A percentile compares a stretch with the other conserved stretches of the same genome.
Conservation (phyloP, 1,140 invertebrate genomes). For the Frieseomelitta varia region DNA sequence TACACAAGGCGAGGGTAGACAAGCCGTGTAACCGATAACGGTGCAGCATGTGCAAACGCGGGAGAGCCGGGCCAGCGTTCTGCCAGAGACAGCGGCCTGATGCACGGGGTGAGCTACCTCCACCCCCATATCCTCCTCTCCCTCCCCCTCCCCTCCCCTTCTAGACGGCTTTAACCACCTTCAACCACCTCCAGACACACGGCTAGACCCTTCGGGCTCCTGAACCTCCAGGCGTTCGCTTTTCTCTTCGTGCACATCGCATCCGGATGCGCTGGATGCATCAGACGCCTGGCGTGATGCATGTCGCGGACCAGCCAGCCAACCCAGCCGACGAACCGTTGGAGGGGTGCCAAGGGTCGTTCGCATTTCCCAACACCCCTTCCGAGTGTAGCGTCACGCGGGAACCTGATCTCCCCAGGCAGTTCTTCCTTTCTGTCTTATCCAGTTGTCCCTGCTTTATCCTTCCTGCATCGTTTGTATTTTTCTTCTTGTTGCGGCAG, state of each 20-base stretch:
- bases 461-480: not conserved
- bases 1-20: conserved; percentile 14
- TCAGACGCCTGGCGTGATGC: conserved; percentile 71
- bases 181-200: conserved; percentile 14
- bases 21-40: conserved; percentile 61
- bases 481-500: not conserved
- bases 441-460: not conserved
- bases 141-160: conserved; percentile 42
- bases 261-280: conserved; percentile 70
- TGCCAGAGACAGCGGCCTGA: conserved; percentile 68
- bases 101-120: conserved; percentile 56
- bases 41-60: conserved; percentile 42
- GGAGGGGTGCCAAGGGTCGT: conserved; percentile 68
- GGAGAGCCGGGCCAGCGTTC: conserved; percentile 43
- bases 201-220: not conserved
- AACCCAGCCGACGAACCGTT: conserved; percentile 34
- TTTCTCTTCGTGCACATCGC: conserved; percentile 48
- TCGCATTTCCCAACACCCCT: conserved; percentile 60
- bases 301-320: conserved; percentile 57
- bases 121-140: no score
- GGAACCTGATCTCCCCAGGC: conserved; percentile 32
- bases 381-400: conserved; percentile 24
- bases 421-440: conserved; percentile 12
- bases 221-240: conserved; percentile 44
- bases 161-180: conserved; percentile 18